Conservation (phyloP, 2,113 vertebrate species). For the Bos taurus region DNA sequence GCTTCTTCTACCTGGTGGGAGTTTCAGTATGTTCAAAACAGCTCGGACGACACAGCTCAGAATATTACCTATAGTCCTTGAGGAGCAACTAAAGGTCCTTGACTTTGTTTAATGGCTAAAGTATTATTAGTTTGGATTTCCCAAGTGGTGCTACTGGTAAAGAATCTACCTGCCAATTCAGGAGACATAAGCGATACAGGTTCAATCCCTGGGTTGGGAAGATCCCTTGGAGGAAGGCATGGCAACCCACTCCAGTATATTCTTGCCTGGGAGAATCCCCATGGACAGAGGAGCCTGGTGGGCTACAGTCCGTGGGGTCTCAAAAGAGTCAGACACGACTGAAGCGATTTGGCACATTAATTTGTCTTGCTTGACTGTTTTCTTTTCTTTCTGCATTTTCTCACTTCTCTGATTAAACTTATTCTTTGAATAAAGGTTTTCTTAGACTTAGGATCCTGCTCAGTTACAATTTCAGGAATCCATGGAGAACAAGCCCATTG, state of each 20-base stretch:
- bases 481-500: rapidly evolving
- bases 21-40: background rate
- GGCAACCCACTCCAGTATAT: background rate
- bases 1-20: background rate
- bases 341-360: background rate
- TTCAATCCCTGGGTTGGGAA: background rate
- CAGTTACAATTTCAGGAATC: background rate
- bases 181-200: background rate
- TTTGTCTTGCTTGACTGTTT: background rate
- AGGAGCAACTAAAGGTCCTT: background rate
- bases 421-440: background rate
- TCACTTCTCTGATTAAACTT: background rate
- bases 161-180: background rate
- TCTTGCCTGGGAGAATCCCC: background rate
- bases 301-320: background rate
- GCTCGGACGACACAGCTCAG: background rate
- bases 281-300: background rate
- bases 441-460: background rate
- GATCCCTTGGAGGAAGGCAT: background rate
- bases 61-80: background rate
- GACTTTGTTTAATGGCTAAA: background rate
- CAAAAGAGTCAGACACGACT: background rate
- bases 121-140: background rate
- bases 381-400: background rate
- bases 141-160: background rate